Evolutionary conservation across 2,113 vertebrate genomes (phyloP).

Genomic region (Saimiri boliviensis): DNA sequence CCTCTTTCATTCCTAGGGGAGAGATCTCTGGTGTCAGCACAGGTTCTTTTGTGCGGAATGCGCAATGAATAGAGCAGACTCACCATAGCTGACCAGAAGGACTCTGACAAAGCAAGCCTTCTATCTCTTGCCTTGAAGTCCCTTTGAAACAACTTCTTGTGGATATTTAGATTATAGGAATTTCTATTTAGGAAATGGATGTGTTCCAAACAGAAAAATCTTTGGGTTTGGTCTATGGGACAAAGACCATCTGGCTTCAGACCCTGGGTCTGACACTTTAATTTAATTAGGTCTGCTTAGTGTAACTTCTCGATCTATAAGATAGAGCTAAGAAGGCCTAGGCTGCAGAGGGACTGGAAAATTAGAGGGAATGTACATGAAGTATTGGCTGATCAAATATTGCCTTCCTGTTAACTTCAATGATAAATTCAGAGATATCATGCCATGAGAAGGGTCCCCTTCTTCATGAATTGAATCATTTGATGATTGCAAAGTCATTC

Average conservation of each 20-base stretch:
- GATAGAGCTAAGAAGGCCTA: slow-evolving; percentile 24
- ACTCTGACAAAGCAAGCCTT: slow-evolving; percentile 50
- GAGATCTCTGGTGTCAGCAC: slow-evolving; percentile 36
- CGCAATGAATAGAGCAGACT: slow-evolving; percentile 20
- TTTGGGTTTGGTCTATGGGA: not conserved
- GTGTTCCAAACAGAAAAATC: slow-evolving; percentile 31
- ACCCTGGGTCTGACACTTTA: slow-evolving; percentile 18
- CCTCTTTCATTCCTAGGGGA: slow-evolving; percentile 26
- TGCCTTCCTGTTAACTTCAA: slow-evolving; percentile 16
- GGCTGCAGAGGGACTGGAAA: slow-evolving; percentile 31
- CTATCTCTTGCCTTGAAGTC: slow-evolving; percentile 42
- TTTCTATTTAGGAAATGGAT: slow-evolving; percentile 55
- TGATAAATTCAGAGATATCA: not conserved
- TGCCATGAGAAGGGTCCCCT: not conserved
- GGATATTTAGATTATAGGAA: slow-evolving; percentile 41
- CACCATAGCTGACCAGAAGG: slow-evolving; percentile 22
- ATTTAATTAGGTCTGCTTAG: slow-evolving; percentile 23
- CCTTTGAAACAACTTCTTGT: slow-evolving; percentile 50
- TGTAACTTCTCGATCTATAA: not conserved
- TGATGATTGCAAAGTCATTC: slow-evolving; percentile 21
- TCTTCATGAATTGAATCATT: slow-evolving; percentile 36
- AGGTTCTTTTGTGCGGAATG: slow-evolving; percentile 38
- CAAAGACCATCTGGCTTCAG: slow-evolving; percentile 44
- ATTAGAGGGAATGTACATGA: not conserved
- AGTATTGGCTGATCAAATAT: not conserved